These are phyloP conservation scores for Microcebus lehilahytsara DNA, from an alignment of 2,113 vertebrate genomes.

Conservation along the genomic window DNA sequence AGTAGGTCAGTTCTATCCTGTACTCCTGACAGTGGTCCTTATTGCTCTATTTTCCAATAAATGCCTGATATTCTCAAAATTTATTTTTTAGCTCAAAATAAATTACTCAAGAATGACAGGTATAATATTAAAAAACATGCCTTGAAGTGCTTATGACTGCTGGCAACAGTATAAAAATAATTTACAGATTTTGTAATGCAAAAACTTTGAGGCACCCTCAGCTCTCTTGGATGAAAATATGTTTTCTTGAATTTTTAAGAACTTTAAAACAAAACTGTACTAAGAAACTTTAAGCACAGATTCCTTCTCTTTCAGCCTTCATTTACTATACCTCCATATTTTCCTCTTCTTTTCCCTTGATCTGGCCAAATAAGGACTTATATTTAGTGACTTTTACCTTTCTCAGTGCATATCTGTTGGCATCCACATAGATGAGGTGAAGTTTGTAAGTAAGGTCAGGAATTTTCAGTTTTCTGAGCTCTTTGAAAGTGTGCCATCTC, in stretches of 20 bases:
- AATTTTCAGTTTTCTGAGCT: neutral
- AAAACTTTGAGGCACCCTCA: neutral
- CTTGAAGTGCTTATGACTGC: neutral
- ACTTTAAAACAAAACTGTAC: neutral
- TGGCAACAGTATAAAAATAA: neutral
- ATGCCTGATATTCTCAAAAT: neutral
- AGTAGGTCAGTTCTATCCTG: neutral
- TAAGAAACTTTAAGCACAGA: neutral
- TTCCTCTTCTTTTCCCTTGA: neutral
- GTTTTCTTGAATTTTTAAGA: neutral
- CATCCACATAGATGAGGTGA: neutral
- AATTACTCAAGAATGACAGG: neutral
- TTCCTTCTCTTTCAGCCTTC: neutral
- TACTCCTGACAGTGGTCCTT: neutral
- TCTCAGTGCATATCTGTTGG: neutral
- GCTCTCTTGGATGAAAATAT: neutral
- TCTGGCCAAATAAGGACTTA: neutral
- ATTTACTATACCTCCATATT: neutral
- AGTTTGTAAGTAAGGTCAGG: neutral
- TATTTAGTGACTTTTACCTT: neutral
- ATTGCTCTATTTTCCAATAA: neutral
- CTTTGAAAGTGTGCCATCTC: neutral
- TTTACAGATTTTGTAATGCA: neutral
- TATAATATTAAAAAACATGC: neutral
- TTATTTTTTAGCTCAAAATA: slow-evolving; percentile 16